Evolutionary conservation across 2,888 invertebrate species (phyloP), one percentile per base, ranked within the genome.

Genomic region (Agrenia bidenticulata): DNA sequence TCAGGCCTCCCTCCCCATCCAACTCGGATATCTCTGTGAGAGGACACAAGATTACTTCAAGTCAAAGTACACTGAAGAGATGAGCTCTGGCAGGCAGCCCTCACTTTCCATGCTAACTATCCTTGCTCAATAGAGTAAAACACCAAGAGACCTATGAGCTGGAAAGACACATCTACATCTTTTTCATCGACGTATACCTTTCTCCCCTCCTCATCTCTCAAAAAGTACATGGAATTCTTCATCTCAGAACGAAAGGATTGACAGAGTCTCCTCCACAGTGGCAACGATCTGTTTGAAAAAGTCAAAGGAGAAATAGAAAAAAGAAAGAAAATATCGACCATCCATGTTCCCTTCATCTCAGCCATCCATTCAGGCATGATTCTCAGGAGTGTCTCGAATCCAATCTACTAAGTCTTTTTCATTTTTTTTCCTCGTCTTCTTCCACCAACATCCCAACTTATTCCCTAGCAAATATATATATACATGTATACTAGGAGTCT

Each of bases 301-400:
- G 45, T 45, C 45, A 51, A 51, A 51, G 51, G 15, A 45, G 45
- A 24, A 51, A 15, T 11, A 23, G 45, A 45, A 51, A 24, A 51
- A 51, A 51, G 51, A 51, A 66, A 59, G 70, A 67, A 70, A 70
- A 70, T 70, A 70, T 70, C 70, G 69, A 69, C 69, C 70, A 60
- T 58, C 58, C 45, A 63, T 56, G 63, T 68, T 63, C 53, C 67
- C 64, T 68, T 68, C 68, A 68, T 68, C 68, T 68, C 60, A 62
- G 54, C 64, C 65, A 66, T 63, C 61, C 64, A 64, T 64, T 63
- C 65, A 69, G 61, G 62, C 69, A 66, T 69, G 66, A 63, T 68
- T 56, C 69, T 69, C 65, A 69, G 65, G 63, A 69, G 69, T 69
- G 69, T 63, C 66, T 69, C 65, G 69, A 69, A 69, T 66, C 66